phyloP scores from a whole-genome alignment of 2,113 vertebrate species.

The Elgaria multicarinata region DNA sequence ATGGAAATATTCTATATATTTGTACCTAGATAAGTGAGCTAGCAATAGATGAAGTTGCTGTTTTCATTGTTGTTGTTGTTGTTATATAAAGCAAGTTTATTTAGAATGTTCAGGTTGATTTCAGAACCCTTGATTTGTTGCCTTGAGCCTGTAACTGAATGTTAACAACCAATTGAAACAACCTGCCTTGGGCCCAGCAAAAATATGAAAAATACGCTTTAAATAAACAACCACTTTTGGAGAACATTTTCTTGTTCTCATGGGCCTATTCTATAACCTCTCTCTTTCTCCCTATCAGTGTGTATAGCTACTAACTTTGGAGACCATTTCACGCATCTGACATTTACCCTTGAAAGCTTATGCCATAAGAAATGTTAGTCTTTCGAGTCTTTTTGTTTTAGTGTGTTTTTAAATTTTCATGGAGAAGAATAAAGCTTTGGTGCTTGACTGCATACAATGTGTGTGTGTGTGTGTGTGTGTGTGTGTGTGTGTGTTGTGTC shows the following conservation, averaged over 20 bases:
- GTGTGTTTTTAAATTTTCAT: background rate
- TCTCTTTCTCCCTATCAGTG: background rate
- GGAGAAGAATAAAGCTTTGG: background rate
- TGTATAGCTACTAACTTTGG: background rate
- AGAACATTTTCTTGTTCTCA: background rate
- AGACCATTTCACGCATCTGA: background rate
- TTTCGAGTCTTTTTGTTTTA: background rate
- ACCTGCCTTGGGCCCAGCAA: background rate
- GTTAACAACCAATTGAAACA: background rate
- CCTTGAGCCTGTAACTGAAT: background rate
- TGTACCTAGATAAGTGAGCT: background rate
- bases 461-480: too few species aligned
- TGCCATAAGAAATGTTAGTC: background rate
- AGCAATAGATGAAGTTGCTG: background rate
- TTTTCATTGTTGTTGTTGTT: too few species aligned
- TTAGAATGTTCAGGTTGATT: background rate
- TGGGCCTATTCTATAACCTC: background rate
- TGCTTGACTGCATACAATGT: background rate
- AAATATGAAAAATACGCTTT: background rate
- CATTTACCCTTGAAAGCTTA: background rate
- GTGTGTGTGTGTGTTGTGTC: too few species aligned
- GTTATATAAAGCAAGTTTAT: background rate
- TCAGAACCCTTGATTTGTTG: background rate
- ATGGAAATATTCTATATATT: background rate
- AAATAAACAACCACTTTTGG: background rate